Base-by-base conservation (phyloP, 2,888 invertebrate species). In the Atrina japonica region DNA sequence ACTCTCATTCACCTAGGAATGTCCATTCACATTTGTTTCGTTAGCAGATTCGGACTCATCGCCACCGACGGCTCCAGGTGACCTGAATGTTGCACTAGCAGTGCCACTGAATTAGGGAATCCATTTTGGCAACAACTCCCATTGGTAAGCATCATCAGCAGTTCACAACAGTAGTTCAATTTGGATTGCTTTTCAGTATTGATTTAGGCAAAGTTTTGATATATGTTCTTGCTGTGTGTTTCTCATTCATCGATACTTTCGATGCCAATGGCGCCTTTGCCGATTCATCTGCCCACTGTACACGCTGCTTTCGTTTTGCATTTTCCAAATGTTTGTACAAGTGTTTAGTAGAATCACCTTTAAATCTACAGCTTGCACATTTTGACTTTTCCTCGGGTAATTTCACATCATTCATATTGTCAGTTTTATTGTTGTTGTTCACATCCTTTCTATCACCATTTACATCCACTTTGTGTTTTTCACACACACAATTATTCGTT, bases 221-320 rank as follows among this genome's bases (percentile, higher is more conserved):
- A 23, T 18, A 56, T 23, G 40, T 56, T 21, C 56, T 30, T 14
- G 56, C 56, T 7, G 56, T 40, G 14, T 56, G 56, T 18, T 35
- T 56, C 23, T 56, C 56, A 16, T 40, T 18, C 6, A 23, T 23
- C 11, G 5, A 11, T 35, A 11, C 35, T 18, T 56, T 35, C 9
- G 23, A 23, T 16, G 56, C 56, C 18, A 56, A 21, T 6, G 56
- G 56, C 21, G 14, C 3, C 14, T 11, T 35, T 7, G 14, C 23
- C 18, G 40, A 23, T 40, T 56, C 56, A 16, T 56, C 56, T 35
- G 40, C 56, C 56, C 56, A 56, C 40, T 56, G 56, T n/a, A 56
- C 56, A 14, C 56, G 56, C 18, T 40, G 40, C 14, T 11, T 35
- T 11, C 5, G 6, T 35, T 35, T 35, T 11, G 35, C 35, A 5